A percentile compares a stretch with the other conserved stretches of the same genome.
Evolutionary conservation across 1,140 invertebrate genomes (phyloP).

Genomic region (Akabosia matsudoensis): DNA sequence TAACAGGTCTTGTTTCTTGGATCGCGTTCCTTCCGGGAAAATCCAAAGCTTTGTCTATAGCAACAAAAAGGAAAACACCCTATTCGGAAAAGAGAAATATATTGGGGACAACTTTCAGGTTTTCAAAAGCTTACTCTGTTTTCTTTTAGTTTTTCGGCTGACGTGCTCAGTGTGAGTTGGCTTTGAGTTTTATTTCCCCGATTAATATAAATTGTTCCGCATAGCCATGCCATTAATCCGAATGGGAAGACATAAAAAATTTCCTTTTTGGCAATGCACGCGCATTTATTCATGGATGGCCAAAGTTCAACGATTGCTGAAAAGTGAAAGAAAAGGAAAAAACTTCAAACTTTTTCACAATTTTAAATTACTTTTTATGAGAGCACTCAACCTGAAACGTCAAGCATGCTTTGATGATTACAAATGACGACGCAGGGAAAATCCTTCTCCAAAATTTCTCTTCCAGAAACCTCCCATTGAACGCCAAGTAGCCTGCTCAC

Average conservation of each 20-base stretch:
- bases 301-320: constrained; percentile 79
- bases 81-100: neutral
- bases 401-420: constrained; percentile 80
- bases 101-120: too few species aligned
- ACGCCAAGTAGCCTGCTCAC: constrained; percentile 68
- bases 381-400: constrained; percentile 64
- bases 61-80: neutral
- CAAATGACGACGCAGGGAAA: constrained; percentile 72
- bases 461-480: constrained; percentile 67
- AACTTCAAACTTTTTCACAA: neutral
- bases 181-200: constrained; percentile 77
- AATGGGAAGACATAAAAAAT: constrained; percentile 86
- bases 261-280: constrained; percentile 84
- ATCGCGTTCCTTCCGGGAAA: constrained; percentile 72
- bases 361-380: neutral
- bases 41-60: constrained; percentile 63
- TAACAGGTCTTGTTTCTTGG: constrained; percentile 71
- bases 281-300: constrained; percentile 79
- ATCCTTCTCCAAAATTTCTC: constrained; percentile 71
- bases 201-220: constrained; percentile 86
- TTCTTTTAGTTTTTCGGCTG: constrained; percentile 69
- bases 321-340: neutral
- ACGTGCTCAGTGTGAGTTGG: constrained; percentile 69
- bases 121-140: constrained; percentile 55
- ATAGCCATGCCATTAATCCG: constrained; percentile 80